Evolutionary conservation across 1,140 invertebrate genomes (phyloP).

Genomic region (Aricia agestis): DNA sequence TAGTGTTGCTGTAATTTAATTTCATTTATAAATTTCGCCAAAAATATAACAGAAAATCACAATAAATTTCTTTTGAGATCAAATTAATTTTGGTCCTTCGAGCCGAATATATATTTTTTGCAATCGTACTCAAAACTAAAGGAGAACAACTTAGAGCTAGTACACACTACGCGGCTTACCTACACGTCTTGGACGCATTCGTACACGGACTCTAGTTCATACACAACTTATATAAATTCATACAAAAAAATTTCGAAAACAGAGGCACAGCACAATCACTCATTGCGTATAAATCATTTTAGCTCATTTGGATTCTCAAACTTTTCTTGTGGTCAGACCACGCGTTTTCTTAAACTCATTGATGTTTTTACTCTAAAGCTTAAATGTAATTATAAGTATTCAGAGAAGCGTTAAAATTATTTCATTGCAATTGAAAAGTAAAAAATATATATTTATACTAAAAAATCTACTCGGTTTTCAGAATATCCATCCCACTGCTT

Average conservation of each 20-base stretch:
- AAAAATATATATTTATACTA: neutral
- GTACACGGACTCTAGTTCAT: constrained; percentile 23
- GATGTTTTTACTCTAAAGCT: neutral
- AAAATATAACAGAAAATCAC: constrained; percentile 24
- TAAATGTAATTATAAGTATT: neutral
- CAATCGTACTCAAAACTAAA: constrained; percentile 21
- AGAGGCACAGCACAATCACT: constrained; percentile 10
- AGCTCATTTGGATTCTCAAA: neutral
- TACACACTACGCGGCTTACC: constrained; percentile 3
- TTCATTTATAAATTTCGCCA: constrained; percentile 20
- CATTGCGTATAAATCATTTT: neutral
- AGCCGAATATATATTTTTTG: constrained; percentile 33
- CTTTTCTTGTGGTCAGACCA: neutral
- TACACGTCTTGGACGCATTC: constrained; percentile 53
- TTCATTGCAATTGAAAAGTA: neutral
- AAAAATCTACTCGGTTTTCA: neutral
- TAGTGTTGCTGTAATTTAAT: constrained; percentile 6
- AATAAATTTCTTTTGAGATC: constrained; percentile 36
- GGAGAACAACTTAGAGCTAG: constrained; percentile 21
- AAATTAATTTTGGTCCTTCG: constrained; percentile 44
- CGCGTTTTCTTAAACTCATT: neutral
- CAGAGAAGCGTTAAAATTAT: neutral
- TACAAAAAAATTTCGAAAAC: constrained; percentile 8
- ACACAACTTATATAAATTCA: constrained; percentile 4
- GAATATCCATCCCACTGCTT: constrained; percentile 23